Percentiles rank a stretch among this genome's conserved stretches.
Evolutionary conservation across 2,113 vertebrate genomes (phyloP).

Genomic region (Passer montanus): DNA sequence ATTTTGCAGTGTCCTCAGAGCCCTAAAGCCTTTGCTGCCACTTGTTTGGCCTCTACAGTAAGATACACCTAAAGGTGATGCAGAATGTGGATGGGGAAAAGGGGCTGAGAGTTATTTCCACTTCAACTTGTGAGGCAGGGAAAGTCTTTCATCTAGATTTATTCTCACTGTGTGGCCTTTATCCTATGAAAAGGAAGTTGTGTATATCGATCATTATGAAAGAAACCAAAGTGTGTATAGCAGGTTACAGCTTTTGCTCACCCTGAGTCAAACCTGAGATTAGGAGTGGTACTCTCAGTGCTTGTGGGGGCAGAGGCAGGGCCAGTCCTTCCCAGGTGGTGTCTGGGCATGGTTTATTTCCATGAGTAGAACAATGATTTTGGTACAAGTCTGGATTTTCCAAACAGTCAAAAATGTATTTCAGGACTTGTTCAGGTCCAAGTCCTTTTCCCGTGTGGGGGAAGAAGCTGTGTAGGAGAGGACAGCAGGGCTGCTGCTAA

Average conservation of each 20-base stretch:
- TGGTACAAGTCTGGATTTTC: not conserved
- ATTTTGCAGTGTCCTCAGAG: not conserved
- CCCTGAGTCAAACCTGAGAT: not conserved
- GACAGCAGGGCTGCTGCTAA: not conserved
- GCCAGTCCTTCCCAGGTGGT: not conserved
- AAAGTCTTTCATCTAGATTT: not conserved
- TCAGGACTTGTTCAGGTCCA: not conserved
- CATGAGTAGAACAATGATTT: not conserved
- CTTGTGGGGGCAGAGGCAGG: not conserved
- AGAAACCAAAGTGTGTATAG: not conserved
- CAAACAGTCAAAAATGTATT: not conserved
- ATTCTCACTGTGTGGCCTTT: not conserved
- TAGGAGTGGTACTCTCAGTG: not conserved
- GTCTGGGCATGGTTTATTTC: not conserved
- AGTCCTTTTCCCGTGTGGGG: not conserved
- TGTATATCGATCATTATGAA: not conserved
- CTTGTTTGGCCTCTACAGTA: not conserved
- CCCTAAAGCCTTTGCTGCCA: not conserved
- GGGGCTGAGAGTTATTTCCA: not conserved
- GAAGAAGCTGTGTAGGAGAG: not conserved
- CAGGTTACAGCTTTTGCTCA: not conserved
- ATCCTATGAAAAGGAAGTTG: not conserved
- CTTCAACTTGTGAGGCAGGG: not conserved
- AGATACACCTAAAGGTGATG: not conserved
- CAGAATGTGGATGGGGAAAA: not conserved